These are phyloP conservation scores for Oreochromis mossambicus DNA, from an alignment of 2,797 vertebrate species.

Conservation along the genomic window DNA sequence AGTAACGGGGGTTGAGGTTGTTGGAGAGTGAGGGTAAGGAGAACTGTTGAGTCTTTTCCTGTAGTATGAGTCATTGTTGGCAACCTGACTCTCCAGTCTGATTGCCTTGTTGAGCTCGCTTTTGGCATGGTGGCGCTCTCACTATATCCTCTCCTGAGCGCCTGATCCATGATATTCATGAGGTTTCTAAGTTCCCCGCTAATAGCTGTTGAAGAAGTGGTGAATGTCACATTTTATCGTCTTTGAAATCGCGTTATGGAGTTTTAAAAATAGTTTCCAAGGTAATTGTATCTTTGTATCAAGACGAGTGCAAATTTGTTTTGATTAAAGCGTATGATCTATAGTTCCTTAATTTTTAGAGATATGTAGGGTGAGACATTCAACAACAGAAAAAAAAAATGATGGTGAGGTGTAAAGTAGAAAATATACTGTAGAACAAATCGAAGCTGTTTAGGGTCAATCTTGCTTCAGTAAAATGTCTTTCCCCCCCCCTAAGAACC, in stretches of 20 bases:
- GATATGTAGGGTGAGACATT: not conserved
- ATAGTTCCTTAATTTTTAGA: not conserved
- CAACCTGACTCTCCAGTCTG: constrained; percentile 50
- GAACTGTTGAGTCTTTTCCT: constrained; percentile 55
- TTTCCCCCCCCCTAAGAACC: not conserved
- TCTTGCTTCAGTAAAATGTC: not conserved
- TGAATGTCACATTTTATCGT: not conserved
- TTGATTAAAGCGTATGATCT: not conserved
- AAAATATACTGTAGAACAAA: not conserved
- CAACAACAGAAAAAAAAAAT: not conserved
- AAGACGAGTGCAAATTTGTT: not conserved
- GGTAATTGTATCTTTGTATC: not conserved
- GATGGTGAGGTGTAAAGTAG: not conserved
- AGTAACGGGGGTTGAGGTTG: constrained; percentile 37
- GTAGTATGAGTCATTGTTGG: constrained; percentile 63
- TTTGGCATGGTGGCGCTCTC: constrained; percentile 50
- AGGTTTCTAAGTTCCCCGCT: constrained; percentile 17
- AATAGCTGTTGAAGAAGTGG: not conserved
- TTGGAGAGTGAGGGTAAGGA: constrained; percentile 32
- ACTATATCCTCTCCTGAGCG: constrained; percentile 40
- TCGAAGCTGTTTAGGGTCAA: not conserved
- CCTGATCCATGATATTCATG: constrained; percentile 41
- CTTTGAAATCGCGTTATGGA: not conserved
- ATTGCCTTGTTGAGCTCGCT: constrained; percentile 63
- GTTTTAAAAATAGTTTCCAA: not conserved